Evolutionary conservation across 1,140 invertebrate genomes (phyloP), one percentile per base, ranked within the genome.

Genomic region (Xylocopa sonorina): DNA sequence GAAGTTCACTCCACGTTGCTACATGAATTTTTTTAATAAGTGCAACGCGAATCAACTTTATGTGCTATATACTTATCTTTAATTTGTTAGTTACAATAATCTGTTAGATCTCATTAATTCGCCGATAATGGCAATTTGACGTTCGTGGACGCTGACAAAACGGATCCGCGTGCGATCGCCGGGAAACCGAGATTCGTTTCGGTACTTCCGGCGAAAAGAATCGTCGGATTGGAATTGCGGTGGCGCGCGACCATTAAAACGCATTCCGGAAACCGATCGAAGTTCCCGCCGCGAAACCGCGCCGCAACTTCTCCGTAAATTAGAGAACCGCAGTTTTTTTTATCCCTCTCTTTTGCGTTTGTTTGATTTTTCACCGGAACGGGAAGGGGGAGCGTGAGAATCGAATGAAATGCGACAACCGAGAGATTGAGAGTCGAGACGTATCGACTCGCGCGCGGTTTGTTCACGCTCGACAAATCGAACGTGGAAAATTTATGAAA

Each of bases 171-270:
- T 16, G 29, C 7, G 46, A 32, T 43, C 60, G 34, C 55, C 34
- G 38, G 24, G 14, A 67, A 73, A 81, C 41, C 66, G 46, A 32
- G 18, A 80, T 60, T 48, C 80, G 57, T 82, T 67, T 50, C 34
- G 48, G 29, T 34, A 41, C 24, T 57, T 72, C 62, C 66, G 18
- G 2, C 16, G 38, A 60, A 78, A 79, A 74, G 51, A 68, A 75
- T 51, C 72, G 66, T 43, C 76, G 51, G 50, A 79, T 73, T 83
- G 75, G 50, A 74, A 83, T 74, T 41, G 63, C 41, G 58, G 60
- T 21, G 51, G 43, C 41, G 38, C 16, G 21, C 24, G 24, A 18
- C 55, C 66, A 71, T 60, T 60, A 60, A 71, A 51, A 78, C 48
- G 51, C 60, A 41, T 66, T 63, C 34, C 46, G 34, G 43, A 69